Evolutionary conservation across 2,113 vertebrate species (phyloP).

Genomic region (Mirza zaza): DNA sequence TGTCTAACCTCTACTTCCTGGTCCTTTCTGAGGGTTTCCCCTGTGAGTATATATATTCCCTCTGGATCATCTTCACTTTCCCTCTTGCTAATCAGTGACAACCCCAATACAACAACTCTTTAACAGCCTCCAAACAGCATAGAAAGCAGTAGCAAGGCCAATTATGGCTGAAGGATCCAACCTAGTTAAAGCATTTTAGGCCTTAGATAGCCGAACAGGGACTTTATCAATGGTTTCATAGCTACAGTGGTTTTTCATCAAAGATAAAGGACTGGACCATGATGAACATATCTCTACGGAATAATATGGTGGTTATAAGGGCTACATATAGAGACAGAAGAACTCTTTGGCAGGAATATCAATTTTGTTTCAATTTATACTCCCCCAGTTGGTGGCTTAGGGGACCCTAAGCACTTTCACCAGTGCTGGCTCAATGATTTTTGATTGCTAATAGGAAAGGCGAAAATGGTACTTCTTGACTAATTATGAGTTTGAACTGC

Average conservation of each 20-base stretch:
- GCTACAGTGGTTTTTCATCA: not conserved
- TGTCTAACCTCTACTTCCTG: not conserved
- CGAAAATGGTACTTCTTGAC: conserved; percentile 2
- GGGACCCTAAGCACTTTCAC: not conserved
- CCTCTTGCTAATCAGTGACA: not conserved
- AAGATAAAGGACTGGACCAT: not conserved
- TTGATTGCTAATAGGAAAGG: not conserved
- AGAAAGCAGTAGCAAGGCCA: not conserved
- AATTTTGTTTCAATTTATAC: not conserved
- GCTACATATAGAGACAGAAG: not conserved
- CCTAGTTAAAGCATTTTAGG: not conserved
- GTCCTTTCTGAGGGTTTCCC: not conserved
- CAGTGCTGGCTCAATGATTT: not conserved
- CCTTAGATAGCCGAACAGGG: not conserved
- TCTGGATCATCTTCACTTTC: not conserved
- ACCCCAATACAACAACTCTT: not conserved
- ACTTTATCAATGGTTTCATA: not conserved
- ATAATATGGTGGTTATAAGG: not conserved
- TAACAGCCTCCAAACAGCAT: not conserved
- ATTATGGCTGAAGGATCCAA: not conserved
- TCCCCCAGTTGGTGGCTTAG: not conserved
- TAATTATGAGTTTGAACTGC: not conserved
- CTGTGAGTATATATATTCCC: no score
- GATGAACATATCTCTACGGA: not conserved
- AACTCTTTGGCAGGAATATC: not conserved